Evolutionary conservation across 92 coral and sea anemone genomes (phyloP), one percentile per base, ranked within the genome.

Genomic region (Epizoanthus rinbou): DNA sequence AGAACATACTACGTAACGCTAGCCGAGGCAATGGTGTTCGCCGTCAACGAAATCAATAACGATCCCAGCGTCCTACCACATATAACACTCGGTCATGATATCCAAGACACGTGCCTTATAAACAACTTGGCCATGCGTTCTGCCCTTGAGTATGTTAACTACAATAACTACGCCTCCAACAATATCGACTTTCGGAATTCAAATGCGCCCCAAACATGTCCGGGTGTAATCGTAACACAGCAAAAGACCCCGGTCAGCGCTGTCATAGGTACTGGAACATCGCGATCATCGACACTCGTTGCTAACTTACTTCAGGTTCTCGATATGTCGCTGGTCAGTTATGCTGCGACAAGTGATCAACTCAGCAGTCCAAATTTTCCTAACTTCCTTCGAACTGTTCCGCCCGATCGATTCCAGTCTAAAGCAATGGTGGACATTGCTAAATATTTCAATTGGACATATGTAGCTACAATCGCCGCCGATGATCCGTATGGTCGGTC

Each of bases 21-120:
- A 47, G 90, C 95, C 5, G 98, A 96, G 87, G 98, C 98, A 0
- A 87, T 95, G 94, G 92, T 93, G 18, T 95, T 89, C 82, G 94
- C 98, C 35, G 70, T 95, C n/a, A 90, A 93, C 3, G 84, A 78
- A 57, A 88, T 95, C 75, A 95, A 95, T 82, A 88, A 80, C 17
- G 84, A 90, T 74, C 64, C 88, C 9, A 50, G 80, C 5, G 47
- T 95, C 9, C 80, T 95, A 14, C 91, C 92, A 15, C 92, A 94
- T 52, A 79, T 95, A 16, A 91, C 88, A 2, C 90, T 95, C 1
- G 98, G 98, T 0, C 90, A 84, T 56, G 97, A 93, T 43, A 91
- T 94, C 41, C 84, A 91, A 23, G 98, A 95, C 69, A 87, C 94
- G n/a, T 89, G 92, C 28, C 85, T 93, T 8, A 66, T 18, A 6